phyloP scores from a whole-genome alignment of 2,797 vertebrate species.

The Sebastes kiyomatsui region DNA sequence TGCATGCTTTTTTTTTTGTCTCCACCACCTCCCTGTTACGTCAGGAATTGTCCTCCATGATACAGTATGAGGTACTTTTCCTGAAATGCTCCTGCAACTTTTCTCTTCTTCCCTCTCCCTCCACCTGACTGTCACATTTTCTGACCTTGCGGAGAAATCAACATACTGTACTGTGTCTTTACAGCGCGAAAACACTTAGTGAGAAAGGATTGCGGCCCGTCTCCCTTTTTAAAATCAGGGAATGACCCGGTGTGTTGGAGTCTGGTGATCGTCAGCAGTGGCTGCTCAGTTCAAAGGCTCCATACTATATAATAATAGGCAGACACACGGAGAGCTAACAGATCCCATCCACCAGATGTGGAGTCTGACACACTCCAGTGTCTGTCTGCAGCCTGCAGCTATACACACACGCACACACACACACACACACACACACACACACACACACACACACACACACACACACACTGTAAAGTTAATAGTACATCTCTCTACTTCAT shows the following conservation, averaged over 20 bases:
- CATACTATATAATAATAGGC: slow-evolving; percentile 61
- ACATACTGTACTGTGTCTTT: slow-evolving; percentile 14
- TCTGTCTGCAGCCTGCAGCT: slow-evolving; percentile 51
- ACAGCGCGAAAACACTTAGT: slow-evolving; percentile 22
- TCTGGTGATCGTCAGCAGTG: slow-evolving; percentile 74
- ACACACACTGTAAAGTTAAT: slow-evolving; percentile 12
- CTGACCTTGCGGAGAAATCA: neutral
- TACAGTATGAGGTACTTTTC: neutral
- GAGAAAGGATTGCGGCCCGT: slow-evolving; percentile 16
- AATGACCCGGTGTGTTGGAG: slow-evolving; percentile 35
- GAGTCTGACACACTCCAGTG: slow-evolving; percentile 64
- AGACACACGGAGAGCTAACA: slow-evolving; percentile 49
- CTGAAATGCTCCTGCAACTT: neutral
- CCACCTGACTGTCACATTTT: neutral
- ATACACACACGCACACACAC: slow-evolving; percentile 8
- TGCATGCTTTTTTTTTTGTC: neutral
- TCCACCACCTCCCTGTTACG: neutral
- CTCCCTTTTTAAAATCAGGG: slow-evolving; percentile 14
- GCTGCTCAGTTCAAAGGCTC: slow-evolving; percentile 71
- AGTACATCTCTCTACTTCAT: slow-evolving; percentile 10
- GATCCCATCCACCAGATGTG: slow-evolving; percentile 65
- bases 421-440: neutral
- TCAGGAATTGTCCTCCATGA: neutral
- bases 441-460: neutral
- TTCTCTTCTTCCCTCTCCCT: neutral